These are phyloP conservation scores for Dipodomys ordii DNA, from an alignment of 2,113 vertebrate genomes.

Conservation along the genomic window DNA sequence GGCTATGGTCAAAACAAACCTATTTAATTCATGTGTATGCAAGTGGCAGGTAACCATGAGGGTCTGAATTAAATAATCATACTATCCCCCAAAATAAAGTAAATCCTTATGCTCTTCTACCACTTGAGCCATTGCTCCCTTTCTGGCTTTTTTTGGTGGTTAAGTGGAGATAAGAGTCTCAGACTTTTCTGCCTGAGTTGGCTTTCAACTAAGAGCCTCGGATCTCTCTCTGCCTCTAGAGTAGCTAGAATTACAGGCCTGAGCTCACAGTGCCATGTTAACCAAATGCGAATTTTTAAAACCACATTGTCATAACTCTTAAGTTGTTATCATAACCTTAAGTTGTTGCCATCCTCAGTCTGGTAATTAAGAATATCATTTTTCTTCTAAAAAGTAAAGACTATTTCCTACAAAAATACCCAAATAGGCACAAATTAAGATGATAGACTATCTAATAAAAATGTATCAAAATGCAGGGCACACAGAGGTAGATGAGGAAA, in stretches of 20 bases:
- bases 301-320: not conserved
- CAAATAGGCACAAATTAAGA: slow-evolving; percentile 23
- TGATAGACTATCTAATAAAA: too few relatives aligned
- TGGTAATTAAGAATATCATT: not conserved
- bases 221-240: too few relatives aligned
- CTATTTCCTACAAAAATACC: not conserved
- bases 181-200: too few relatives aligned
- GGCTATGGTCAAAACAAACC: not conserved
- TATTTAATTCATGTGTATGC: not conserved
- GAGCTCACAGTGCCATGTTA: too few relatives aligned
- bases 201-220: too few relatives aligned
- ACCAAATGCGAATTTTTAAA: slow-evolving; percentile 36
- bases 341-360: slow-evolving; percentile 3
- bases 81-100: too few relatives aligned
- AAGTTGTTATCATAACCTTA: not conserved
- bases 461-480: not conserved
- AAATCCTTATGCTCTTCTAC: too few relatives aligned
- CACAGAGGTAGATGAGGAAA: not conserved
- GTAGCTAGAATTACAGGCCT: too few relatives aligned
- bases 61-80: not conserved
- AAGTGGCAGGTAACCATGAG: not conserved
- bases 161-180: too few relatives aligned
- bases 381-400: slow-evolving; percentile 61
- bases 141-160: too few relatives aligned
- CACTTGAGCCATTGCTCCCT: too few relatives aligned